Base-by-base conservation (phyloP, 2,888 invertebrate species). In the Endomychus coccineus region DNA sequence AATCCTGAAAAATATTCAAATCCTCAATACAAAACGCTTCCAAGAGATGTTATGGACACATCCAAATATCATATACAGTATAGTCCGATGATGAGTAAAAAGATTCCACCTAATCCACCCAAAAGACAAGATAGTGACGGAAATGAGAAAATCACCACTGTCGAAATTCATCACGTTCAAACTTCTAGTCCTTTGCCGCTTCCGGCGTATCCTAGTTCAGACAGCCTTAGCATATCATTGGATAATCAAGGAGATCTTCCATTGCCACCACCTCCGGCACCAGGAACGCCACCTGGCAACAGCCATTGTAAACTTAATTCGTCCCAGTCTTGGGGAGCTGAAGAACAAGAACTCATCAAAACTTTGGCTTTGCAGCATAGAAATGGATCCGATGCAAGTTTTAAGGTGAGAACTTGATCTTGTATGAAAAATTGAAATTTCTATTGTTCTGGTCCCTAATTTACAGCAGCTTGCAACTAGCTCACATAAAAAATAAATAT, bases 341-440 rank as follows among this genome's bases (percentile, higher is more conserved):
- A 67, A 48, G 67, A 67, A 47, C 67, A 66, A 47, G 66, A 67
- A 42, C 52, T 67, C 16, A 67, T 67, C 40, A 62, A 66, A 42
- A 63, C 67, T 35, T 58, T 67, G 55, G 65, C 73, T 43, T 57
- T 73, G 51, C 75, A 75, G 56, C 74, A 74, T 56, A 70, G 84
- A 44, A 83, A 83, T 49, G 84, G 84, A 24, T 84, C 83, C 50
- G 84, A 84, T 65, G 83, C 84, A 60, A 84, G 84, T 69, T 85
- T 85, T 68, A 84, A 84, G 78, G 83, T 84, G 61, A 63, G 35
- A 16, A n/a, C 7, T 7, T 19, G n/a, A n/a, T n/a, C n/a, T n/a
- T n/a, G n/a, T n/a, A n/a, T n/a, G n/a, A n/a, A n/a, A n/a, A n/a
- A n/a, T n/a, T n/a, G n/a, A n/a, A n/a, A n/a, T n/a, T n/a, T n/a